Evolutionary conservation across 2,888 invertebrate genomes (phyloP).

Genomic region (Himalopsyche anomala): DNA sequence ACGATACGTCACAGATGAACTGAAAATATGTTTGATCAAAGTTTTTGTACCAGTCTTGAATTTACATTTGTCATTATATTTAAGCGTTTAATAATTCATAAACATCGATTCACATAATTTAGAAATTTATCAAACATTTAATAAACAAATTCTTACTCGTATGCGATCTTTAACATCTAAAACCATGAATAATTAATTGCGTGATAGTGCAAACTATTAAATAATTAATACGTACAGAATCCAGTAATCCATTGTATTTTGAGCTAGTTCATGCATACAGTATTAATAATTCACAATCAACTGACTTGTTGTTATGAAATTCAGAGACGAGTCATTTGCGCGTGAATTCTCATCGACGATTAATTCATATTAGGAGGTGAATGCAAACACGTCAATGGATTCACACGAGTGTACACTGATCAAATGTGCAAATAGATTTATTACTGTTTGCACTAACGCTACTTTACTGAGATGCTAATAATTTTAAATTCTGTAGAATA

Average conservation of each 20-base stretch:
- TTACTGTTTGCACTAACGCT: not conserved
- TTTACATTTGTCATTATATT: no score
- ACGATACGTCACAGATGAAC: no score
- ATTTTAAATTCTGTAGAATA: no score
- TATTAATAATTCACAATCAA: constrained; percentile 26
- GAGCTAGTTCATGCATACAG: not conserved
- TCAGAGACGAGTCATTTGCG: constrained; percentile 31
- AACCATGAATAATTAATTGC: no score
- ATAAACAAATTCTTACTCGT: no score
- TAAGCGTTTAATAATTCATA: no score
- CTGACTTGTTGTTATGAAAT: constrained; percentile 10
- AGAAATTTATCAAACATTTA: no score
- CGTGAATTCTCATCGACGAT: constrained; percentile 16
- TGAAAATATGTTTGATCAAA: no score
- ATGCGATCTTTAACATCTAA: no score
- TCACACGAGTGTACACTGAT: constrained; percentile 4
- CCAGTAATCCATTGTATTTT: not conserved
- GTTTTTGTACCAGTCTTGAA: no score
- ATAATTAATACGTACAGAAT: not conserved
- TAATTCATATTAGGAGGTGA: constrained; percentile 2
- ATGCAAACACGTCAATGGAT: not conserved
- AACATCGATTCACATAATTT: no score
- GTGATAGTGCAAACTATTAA: constrained; percentile 3
- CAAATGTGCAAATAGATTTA: constrained; percentile 10
- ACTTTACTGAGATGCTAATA: not conserved